These are phyloP conservation scores for Thalpophila matura DNA, from an alignment of 2,888 invertebrate genomes.

Conservation along the genomic window DNA sequence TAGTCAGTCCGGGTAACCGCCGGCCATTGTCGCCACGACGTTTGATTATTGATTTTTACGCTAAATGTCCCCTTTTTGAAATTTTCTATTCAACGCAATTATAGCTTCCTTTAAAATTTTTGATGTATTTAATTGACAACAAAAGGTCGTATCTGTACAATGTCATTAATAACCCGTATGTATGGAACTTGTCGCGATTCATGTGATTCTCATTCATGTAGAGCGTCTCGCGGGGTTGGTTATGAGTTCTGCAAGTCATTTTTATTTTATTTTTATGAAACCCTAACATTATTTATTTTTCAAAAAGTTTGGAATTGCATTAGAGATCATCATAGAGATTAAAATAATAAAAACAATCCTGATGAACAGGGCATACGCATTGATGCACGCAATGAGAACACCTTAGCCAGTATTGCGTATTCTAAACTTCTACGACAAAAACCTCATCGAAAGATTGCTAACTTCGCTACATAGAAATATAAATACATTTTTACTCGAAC, in stretches of 20 bases:
- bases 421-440: neutral
- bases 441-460: neutral
- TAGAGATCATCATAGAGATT: neutral
- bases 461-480: conserved; percentile 24
- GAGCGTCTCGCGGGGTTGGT: conserved; percentile 46
- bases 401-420: too few relatives aligned
- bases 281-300: conserved; percentile 2
- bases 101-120: conserved; percentile 85
- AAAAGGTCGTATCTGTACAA: conserved; percentile 81
- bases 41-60: conserved; percentile 91
- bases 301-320: conserved; percentile 17
- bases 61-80: conserved; percentile 87
- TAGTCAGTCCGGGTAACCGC: conserved; percentile 87
- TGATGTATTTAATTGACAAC: conserved; percentile 81
- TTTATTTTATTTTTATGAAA: conserved; percentile 51
- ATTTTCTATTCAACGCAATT: conserved; percentile 86
- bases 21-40: conserved; percentile 81
- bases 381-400: too few relatives aligned
- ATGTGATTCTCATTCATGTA: conserved; percentile 59
- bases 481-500: conserved; percentile 9
- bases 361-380: too few relatives aligned
- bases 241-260: conserved; percentile 68
- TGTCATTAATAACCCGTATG: conserved; percentile 88
- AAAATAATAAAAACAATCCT: neutral
- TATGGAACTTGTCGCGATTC: conserved; percentile 86